Evolutionary conservation across 2,888 invertebrate genomes (phyloP).

Genomic region (Leptopilina myrica): DNA sequence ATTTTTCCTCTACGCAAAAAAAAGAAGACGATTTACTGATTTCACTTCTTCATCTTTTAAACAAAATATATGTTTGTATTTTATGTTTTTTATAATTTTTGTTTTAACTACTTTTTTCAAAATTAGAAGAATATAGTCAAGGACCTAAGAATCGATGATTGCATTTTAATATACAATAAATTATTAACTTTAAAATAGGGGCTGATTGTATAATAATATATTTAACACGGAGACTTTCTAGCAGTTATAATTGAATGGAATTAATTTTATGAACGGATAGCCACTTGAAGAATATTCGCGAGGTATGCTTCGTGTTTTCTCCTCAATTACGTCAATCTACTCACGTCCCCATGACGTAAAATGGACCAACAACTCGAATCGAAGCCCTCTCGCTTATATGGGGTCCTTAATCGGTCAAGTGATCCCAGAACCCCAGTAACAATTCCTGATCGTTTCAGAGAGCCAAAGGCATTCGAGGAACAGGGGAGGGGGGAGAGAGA

Average conservation of each 20-base stretch:
- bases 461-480: constrained; percentile 47
- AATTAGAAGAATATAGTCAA: no score
- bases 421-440: constrained; percentile 70
- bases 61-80: no score
- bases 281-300: constrained; percentile 46
- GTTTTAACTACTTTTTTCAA: no score
- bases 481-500: constrained; percentile 47
- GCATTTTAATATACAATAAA: no score
- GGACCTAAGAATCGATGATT: no score
- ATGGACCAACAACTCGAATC: constrained; percentile 71
- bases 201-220: no score
- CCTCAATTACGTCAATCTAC: constrained; percentile 77
- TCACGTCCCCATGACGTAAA: constrained; percentile 69
- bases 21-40: not conserved
- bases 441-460: constrained; percentile 48
- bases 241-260: not conserved
- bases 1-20: not conserved
- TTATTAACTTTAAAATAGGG: no score
- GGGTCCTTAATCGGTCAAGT: constrained; percentile 77
- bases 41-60: not conserved
- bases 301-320: constrained; percentile 73
- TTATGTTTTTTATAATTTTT: no score
- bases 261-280: constrained; percentile 15
- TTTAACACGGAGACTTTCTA: no score
- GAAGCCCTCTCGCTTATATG: constrained; percentile 56